Conservation (phyloP, 2,797 vertebrate genomes). For the Melanotaenia trifasciata region DNA sequence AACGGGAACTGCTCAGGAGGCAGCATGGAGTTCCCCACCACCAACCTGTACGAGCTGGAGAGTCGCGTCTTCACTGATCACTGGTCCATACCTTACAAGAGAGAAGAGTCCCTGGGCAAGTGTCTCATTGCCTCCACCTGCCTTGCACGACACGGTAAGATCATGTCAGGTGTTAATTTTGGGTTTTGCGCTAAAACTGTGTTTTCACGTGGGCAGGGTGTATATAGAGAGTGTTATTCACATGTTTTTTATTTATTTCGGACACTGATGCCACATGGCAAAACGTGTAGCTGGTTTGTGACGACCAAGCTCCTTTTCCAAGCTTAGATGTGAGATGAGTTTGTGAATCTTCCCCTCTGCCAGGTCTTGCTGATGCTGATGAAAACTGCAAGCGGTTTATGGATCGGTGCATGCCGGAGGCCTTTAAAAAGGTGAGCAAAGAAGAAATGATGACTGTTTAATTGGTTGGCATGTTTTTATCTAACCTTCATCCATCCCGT, state of each 20-base stretch:
- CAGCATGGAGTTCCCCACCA: constrained; percentile 98
- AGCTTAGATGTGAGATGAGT: constrained; percentile 9
- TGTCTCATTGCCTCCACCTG: constrained; percentile 96
- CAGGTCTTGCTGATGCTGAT: constrained; percentile 96
- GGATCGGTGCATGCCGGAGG: constrained; percentile 98
- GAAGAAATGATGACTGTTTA: not conserved
- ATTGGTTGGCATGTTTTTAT: not conserved
- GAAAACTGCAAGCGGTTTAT: constrained; percentile 98
- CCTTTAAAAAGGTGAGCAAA: constrained; percentile 95
- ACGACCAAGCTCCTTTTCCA: not conserved
- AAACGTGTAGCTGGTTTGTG: constrained; percentile 19
- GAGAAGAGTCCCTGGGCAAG: constrained; percentile 97
- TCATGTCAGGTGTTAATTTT: not conserved
- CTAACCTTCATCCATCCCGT: constrained; percentile 8
- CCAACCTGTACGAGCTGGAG: constrained; percentile 97
- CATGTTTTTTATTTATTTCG: constrained; percentile 46
- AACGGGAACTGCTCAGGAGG: constrained; percentile 97
- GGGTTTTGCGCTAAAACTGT: constrained; percentile 13
- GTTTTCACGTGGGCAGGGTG: constrained; percentile 33
- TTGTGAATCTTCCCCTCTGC: constrained; percentile 20
- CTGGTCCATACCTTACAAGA: constrained; percentile 99
- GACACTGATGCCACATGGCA: constrained; percentile 25
- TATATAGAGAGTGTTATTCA: constrained; percentile 45
- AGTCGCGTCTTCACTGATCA: constrained; percentile 98
- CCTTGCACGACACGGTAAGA: constrained; percentile 93